Base-by-base conservation (phyloP, 2,113 vertebrate genomes). In the Vulpes vulpes region DNA sequence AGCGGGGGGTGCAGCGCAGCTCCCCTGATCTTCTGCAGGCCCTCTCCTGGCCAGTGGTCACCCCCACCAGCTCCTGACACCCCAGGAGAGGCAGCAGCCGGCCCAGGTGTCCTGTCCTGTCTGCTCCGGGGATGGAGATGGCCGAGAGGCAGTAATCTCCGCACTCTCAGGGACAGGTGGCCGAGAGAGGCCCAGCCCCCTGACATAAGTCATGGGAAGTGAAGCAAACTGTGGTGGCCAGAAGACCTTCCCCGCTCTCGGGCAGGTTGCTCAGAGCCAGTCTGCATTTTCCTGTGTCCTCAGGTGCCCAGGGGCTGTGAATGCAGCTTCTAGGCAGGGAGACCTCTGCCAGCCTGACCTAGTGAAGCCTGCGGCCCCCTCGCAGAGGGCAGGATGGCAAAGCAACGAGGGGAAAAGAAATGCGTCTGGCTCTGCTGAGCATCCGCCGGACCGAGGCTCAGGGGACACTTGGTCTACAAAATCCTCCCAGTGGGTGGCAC, bases 71-170 rank as follows among this genome's bases (percentile, higher is more conserved):
- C 93, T 89, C 82, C 78, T 88, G 96, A 91, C 84, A 35, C 78
- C 91, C 78, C 9, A 8, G 89, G 92, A 97, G 95, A 94, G 15
- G 11, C 88, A n/a, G 55, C 64, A 71, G 86, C 81, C 53, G 6
- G 91, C 67, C 49, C 30, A 89, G 85, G 93, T 91, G 79, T 89
- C 96, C 95, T 90, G 49, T 73, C 64, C 85, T 88, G 9, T 94
- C 82, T 93, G 91, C 81, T 23, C 19, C 62, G 55, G 95, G 95
- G 96, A 79, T 96, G 95, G 97, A 91, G 88, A 67, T n/a, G 88
- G 89, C 89, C 85, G 32, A 19, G 62, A n/a, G 32, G n/a, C 9
- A 15, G 53, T 96, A 35, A 95, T 93, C 93, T 86, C 86, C 91
- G 86, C 30, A 5, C 53, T 90, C 69, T n/a, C 23, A 1, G 0